These are phyloP conservation scores for Drosophila subobscura DNA, from an alignment of 1,140 invertebrate species.

Conservation along the genomic window DNA sequence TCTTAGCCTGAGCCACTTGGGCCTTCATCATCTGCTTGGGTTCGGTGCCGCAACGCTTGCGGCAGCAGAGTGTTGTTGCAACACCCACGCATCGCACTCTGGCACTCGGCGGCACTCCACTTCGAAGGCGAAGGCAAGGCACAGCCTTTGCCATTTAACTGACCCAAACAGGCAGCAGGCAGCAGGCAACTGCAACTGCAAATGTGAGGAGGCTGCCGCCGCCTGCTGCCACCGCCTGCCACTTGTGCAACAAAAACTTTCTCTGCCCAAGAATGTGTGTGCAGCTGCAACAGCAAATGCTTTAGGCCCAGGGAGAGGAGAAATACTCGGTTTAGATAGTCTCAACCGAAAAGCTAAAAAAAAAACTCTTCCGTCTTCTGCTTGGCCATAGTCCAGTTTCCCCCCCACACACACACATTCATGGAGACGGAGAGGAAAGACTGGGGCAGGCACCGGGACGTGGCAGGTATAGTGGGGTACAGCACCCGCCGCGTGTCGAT, in stretches of 20 bases:
- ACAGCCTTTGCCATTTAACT: constrained; percentile 67
- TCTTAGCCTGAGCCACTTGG: too few relatives aligned
- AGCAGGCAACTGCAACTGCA: constrained; percentile 44
- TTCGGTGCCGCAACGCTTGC: too few relatives aligned
- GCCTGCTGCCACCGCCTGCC: constrained; percentile 54
- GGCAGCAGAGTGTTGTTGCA: too few relatives aligned
- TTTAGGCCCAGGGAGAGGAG: constrained; percentile 21
- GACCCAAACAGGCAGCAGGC: constrained; percentile 52
- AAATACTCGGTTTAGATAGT: constrained; percentile 38
- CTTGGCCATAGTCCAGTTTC: constrained; percentile 58
- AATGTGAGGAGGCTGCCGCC: constrained; percentile 40
- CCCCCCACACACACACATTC: constrained; percentile 56
- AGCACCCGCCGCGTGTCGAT: constrained; percentile 81
- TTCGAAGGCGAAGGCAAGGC: neutral
- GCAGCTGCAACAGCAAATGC: constrained; percentile 69
- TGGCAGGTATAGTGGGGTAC: constrained; percentile 41
- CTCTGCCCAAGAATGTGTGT: constrained; percentile 76
- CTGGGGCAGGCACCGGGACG: neutral
- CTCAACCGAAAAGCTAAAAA: constrained; percentile 1
- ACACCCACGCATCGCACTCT: constrained; percentile 20
- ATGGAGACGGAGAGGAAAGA: constrained; percentile 38
- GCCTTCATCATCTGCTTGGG: too few relatives aligned
- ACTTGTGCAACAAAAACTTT: constrained; percentile 71
- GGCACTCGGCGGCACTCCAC: constrained; percentile 6
- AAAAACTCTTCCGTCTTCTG: constrained; percentile 46